A percentile compares a stretch with the other conserved stretches of the same genome.
phyloP scores from a whole-genome alignment of 2,797 vertebrate species.

The Bucorvus abyssinicus region DNA sequence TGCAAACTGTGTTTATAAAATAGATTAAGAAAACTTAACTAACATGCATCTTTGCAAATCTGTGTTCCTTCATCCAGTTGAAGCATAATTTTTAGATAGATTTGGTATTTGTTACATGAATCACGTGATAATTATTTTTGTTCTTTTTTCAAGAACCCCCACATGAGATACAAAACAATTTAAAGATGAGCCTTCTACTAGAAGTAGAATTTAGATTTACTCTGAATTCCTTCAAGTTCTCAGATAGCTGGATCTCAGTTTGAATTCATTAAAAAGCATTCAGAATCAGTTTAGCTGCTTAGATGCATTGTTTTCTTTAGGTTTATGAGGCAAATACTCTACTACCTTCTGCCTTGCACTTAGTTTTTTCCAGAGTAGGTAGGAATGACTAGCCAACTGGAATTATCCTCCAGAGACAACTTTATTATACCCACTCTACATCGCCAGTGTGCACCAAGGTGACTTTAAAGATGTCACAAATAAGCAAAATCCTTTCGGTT shows the following conservation, averaged over 20 bases:
- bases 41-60: not conserved
- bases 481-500: not conserved
- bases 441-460: not conserved
- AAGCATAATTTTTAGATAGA: not conserved
- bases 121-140: rapidly evolving
- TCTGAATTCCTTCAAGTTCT: not conserved
- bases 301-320: not conserved
- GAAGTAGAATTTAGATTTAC: not conserved
- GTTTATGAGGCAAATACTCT: not conserved
- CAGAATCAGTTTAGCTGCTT: not conserved
- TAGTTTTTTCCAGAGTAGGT: not conserved
- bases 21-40: not conserved
- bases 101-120: not conserved
- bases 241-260: not conserved
- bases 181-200: rapidly evolving
- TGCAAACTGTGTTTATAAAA: not conserved
- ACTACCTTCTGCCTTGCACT: not conserved
- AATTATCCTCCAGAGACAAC: not conserved
- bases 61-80: not conserved
- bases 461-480: not conserved
- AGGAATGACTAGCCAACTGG: not conserved
- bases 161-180: not conserved
- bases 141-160: not conserved
- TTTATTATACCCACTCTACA: not conserved
- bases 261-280: not conserved